Base-by-base conservation (phyloP, 2,888 invertebrate genomes). In the Malacosoma neustria region DNA sequence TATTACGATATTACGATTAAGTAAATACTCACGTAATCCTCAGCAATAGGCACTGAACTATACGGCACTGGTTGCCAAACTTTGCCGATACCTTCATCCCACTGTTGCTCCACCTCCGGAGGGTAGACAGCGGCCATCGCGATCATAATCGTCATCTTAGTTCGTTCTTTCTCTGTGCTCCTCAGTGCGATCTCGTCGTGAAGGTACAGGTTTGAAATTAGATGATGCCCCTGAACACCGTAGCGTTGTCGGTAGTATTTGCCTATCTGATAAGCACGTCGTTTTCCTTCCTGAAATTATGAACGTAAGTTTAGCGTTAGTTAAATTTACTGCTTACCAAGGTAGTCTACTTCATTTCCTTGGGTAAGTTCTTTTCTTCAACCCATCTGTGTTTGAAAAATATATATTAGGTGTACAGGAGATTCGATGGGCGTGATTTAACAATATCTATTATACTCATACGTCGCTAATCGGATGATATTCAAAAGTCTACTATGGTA, bases 61-160 rank as follows among this genome's bases (percentile, higher is more conserved):
- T 82, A 84, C 0, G 84, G 84, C 0, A 84, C 65, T 0, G 84
- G 84, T 40, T 84, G 84, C 84, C 84, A 84, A 1, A 82, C 45
- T 40, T 65, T 76, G 0, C 84, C 84, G 0, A 84, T 31, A 1
- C 61, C 70, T 3, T 71, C 72, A 14, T 76, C 71, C 84, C 84
- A 84, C 43, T 84, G 80, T 47, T 84, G 82, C 4, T 71, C 77
- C 0, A 47, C 32, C 11, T 65, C 74, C 0, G 84, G 84, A 0
- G 84, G 82, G 51, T 76, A 84, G 1, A 57, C 45, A 4, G 82
- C 80, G 0, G 81, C 61, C 76, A 82, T 77, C 0, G 82, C 82
- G 29, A 79, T 60, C 44, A 64, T 63, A 3, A 56, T 62, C 0
- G 76, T 84, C 84, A 84, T 84, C 57, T 84, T 82, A 0, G 84